Evolutionary conservation across 2,888 invertebrate genomes (phyloP), one percentile per base, ranked within the genome.

Genomic region (Drosophila flavopinicola): DNA sequence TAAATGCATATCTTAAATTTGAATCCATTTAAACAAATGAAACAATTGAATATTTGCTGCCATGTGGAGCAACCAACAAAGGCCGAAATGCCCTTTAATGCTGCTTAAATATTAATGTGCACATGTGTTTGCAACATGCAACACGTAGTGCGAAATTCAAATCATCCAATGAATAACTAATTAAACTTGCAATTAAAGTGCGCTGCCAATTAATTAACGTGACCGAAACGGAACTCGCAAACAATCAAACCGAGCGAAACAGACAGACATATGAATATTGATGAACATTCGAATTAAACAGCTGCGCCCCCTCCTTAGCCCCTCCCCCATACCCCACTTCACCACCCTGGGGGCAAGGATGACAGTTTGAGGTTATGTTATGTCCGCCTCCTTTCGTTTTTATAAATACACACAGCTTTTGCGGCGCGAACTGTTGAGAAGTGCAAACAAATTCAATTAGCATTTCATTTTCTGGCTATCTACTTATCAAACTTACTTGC

Each of bases 101-200:
- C 7, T 13, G 3, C 6, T 56, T 5, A 44, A 44, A 44, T 58
- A 44, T 30, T 25, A 47, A 56, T 57, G 37, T 6, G 9, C n/a
- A 17, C 20, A 10, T 30, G 9, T 20, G 11, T 30, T 30, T 44
- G 6, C 3, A 11, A 30, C 9, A 57, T 48, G 63, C 65, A 64
- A 49, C 54, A 65, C 44, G 44, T 35, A 27, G 51, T 25, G 65
- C 20, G 49, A 25, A 54, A 41, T 45, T 53, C 53, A 49, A 59
- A 54, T 58, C 45, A 53, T 24, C 20, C 51, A 52, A 63, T 69
- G 63, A 63, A 69, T 68, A 52, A 49, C 57, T 64, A 64, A 70
- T 69, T 64, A 58, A 30, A 69, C 37, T 39, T 47, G 52, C 52
- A 63, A 33, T 64, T 63, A 58, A 64, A 58, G 66, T 27, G 27